Evolutionary conservation across 2,113 vertebrate genomes (phyloP), one percentile per base, ranked within the genome.

Genomic region (Centropus unirufus): DNA sequence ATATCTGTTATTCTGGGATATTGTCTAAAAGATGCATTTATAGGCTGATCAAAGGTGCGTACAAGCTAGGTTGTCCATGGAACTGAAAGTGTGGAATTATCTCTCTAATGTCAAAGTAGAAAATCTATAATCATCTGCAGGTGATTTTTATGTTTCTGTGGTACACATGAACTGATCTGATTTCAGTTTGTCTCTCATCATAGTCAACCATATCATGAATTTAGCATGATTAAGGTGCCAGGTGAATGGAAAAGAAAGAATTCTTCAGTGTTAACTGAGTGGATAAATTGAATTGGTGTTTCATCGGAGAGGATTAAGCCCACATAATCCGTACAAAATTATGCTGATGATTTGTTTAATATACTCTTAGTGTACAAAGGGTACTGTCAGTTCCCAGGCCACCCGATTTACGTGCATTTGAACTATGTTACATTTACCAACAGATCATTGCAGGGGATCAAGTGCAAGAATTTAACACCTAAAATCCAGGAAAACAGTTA

Each of bases 401-500:
- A 34, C 40, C 40, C 57, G n/a, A 47, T 11, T 58, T 67, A 86
- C 63, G 22, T 49, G 19, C 51, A 26, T 80, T 80, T 62, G 40
- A 90, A 52, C 32, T 34, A 8, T 18, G 16, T 47, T 86, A 66
- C 1, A 0, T 52, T 84, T 84, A 83, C 27, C 16, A 46, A 81
- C 15, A 88, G 17, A 69, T 30, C 34, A 55, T 36, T 62, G 18
- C 20, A 83, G 79, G 86, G 64, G 16, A 47, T 52, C 7, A 81
- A 73, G 13, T 59, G 11, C 18, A 83, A 80, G 29, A 83, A 79
- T 68, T 68, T 39, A 51, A 98, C 97, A 93, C 98, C 98, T 30
- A 39, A 99, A 99, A 99, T 81, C 69, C 93, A 78, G 98, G 97
- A 67, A 98, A 99, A 87, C 97, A 98, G 94, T 97, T 67, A 98